Evolutionary conservation across 2,113 vertebrate species (phyloP).

Genomic region (Cyphomyrus plagiostoma): DNA sequence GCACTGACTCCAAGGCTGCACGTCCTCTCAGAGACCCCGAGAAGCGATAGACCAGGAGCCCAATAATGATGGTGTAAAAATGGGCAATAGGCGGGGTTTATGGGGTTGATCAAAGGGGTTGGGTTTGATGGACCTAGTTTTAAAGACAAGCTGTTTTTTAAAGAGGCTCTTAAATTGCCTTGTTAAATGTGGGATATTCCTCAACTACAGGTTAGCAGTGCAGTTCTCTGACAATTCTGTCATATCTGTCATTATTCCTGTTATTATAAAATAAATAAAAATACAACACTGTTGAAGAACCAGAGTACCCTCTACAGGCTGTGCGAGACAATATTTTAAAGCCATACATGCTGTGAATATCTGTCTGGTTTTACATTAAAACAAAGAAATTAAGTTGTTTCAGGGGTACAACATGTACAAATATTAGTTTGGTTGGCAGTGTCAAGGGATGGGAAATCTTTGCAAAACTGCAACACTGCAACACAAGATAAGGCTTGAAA

Average conservation of each 20-base stretch:
- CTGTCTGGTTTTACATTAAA: background rate
- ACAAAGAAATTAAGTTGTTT: background rate
- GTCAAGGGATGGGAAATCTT: background rate
- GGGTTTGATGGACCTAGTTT: constrained; percentile 47
- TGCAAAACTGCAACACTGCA: background rate
- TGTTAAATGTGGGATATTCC: constrained; percentile 50
- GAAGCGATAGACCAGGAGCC: constrained; percentile 47
- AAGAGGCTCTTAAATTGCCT: constrained; percentile 51
- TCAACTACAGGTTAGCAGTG: constrained; percentile 17
- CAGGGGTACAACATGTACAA: background rate
- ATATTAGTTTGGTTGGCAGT: background rate
- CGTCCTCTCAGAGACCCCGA: constrained; percentile 46
- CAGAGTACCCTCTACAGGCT: background rate
- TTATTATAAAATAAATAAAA: background rate
- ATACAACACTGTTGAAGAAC: background rate
- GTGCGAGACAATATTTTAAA: background rate
- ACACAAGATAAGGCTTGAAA: background rate
- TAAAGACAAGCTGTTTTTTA: constrained; percentile 43
- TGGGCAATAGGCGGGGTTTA: constrained; percentile 40
- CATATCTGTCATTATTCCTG: background rate
- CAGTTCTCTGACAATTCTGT: constrained; percentile 3
- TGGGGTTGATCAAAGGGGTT: constrained; percentile 54
- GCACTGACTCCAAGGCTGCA: constrained; percentile 26
- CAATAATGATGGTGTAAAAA: constrained; percentile 53
- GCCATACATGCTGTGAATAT: background rate